phyloP scores from a whole-genome alignment of 2,797 vertebrate genomes.

The Geotrypetes seraphini region DNA sequence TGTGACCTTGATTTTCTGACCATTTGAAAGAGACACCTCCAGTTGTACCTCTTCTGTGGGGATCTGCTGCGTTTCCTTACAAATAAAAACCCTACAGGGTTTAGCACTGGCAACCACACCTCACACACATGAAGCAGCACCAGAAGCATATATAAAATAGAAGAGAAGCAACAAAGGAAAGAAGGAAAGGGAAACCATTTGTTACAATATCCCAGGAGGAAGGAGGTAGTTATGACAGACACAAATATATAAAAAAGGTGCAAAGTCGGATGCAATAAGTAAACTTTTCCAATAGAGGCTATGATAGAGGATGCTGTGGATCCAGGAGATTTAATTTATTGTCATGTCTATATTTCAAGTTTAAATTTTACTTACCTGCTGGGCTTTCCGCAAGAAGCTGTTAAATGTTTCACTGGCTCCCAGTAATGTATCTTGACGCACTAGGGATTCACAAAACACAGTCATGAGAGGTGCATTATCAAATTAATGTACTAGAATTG shows the following conservation, averaged over 20 bases:
- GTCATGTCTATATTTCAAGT: too few species aligned
- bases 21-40: constrained; percentile 84
- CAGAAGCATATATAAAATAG: too few species aligned
- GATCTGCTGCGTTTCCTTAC: constrained; percentile 94
- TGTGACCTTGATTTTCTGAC: constrained; percentile 83
- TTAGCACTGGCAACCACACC: background rate
- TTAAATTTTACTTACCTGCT: constrained; percentile 83
- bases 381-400: constrained; percentile 90
- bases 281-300: too few species aligned
- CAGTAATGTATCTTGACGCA: constrained; percentile 85
- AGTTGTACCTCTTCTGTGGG: constrained; percentile 89
- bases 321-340: too few species aligned
- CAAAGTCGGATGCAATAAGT: too few species aligned
- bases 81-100: background rate
- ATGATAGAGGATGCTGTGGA: too few species aligned
- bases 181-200: too few species aligned
- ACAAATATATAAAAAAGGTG: too few species aligned
- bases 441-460: constrained; percentile 42
- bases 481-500: constrained; percentile 2
- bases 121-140: background rate
- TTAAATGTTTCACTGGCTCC: constrained; percentile 91
- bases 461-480: too few species aligned
- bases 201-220: background rate
- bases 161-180: too few species aligned
- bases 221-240: too few species aligned